Evolutionary conservation across 2,113 vertebrate species (phyloP), one percentile per base, ranked within the genome.

Genomic region (Sarotherodon lohbergeri): DNA sequence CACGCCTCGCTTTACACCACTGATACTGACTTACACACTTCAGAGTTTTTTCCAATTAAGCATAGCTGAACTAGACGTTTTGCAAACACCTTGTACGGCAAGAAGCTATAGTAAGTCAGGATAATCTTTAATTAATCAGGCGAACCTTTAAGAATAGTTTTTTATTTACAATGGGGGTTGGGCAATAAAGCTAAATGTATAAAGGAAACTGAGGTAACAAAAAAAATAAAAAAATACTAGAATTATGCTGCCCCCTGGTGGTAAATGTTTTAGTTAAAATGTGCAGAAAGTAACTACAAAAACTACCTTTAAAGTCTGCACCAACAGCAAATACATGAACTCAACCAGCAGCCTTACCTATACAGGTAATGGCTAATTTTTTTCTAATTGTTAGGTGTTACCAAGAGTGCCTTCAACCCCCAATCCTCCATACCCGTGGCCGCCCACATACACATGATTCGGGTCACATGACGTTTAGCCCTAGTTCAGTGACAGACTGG

Each of bases 401-500:
- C 27, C 3, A 39, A 22, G 63, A 13, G 68, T 73, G 14, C 22
- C 68, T 29, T 46, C 46, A 39, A 39, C 16, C 22, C 6, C 29
- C 3, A 16, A 46, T 29, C 17, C 17, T 22, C 29, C 7, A 34
- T n/a, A 17, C 17, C 39, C 9, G 66, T 9, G 66, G 4, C 52
- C 80, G 6, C 14, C 63, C 63, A 48, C 52, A 19, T 11, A n/a
- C 93, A 91, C 82, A 50, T 91, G 91, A 93, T 86, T 80, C 73
- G 24, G 57, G 91, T 96, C 95, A 96, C 94, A 86, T 96, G 95
- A 95, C 89, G 57, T 3, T 8, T 3, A 52, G 32, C 88, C 88
- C 90, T 88, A 87, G 80, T 93, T 90, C 88, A 94, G 55, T 68
- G 19, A 63, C 71, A 10, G 81, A 88, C 84, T 39, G 82, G 90